These are phyloP conservation scores for Halictus ligatus DNA, from an alignment of 2,888 invertebrate species.

Conservation along the genomic window DNA sequence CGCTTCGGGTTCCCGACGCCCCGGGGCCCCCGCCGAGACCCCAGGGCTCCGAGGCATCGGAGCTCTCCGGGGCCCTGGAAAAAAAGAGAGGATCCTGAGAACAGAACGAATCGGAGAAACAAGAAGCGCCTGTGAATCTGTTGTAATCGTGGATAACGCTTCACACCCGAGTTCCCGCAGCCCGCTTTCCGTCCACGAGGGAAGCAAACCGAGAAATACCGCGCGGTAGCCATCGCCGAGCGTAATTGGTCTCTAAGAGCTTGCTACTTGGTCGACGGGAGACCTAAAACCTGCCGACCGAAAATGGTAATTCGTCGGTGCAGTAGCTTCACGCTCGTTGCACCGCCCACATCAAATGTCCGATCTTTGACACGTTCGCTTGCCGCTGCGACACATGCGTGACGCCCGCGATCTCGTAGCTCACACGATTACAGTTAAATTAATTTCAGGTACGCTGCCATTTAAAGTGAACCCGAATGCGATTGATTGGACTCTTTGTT, in stretches of 20 bases:
- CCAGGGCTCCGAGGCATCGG: conserved; percentile 9
- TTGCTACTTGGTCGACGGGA: neutral
- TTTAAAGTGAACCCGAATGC: no score
- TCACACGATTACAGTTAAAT: no score
- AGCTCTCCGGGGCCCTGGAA: conserved; percentile 12
- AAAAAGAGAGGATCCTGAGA: conserved; percentile 10
- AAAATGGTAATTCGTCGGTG: neutral
- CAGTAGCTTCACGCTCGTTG: no score
- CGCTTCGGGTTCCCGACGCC: conserved; percentile 36
- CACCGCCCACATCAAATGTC: no score
- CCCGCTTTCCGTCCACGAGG: neutral
- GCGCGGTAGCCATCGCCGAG: neutral
- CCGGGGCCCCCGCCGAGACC: conserved; percentile 21
- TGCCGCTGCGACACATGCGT: no score
- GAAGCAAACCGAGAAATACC: neutral
- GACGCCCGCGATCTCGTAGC: no score
- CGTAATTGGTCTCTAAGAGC: neutral
- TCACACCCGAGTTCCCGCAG: conserved; percentile 7
- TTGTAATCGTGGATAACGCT: conserved; percentile 13
- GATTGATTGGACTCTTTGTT: no score
- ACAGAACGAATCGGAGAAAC: conserved; percentile 13
- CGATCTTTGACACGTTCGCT: no score
- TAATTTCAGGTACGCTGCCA: no score
- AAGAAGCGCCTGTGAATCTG: conserved; percentile 1
- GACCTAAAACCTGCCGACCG: neutral